Evolutionary conservation across 2,797 vertebrate species (phyloP).

Genomic region (Chromobotia macracanthus): DNA sequence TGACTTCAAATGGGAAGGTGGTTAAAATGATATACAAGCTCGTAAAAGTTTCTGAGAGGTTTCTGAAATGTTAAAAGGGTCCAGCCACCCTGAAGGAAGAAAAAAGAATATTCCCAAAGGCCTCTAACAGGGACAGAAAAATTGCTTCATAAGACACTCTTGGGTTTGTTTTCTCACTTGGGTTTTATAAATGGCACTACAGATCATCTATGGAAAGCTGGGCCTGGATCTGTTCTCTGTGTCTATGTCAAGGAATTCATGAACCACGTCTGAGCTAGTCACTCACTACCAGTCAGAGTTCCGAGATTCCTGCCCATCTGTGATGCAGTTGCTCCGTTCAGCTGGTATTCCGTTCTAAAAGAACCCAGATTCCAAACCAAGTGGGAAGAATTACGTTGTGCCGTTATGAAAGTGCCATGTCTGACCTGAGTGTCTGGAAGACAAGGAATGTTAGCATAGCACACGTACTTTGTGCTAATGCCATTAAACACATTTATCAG

Average conservation of each 20-base stretch:
- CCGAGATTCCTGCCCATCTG: slow-evolving; percentile 62
- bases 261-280: slow-evolving; percentile 65
- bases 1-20: slow-evolving; percentile 48
- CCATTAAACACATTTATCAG: slow-evolving; percentile 68
- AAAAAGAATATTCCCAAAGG: slow-evolving; percentile 54
- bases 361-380: slow-evolving; percentile 50
- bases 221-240: slow-evolving; percentile 56
- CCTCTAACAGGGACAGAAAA: slow-evolving; percentile 54
- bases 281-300: slow-evolving; percentile 55
- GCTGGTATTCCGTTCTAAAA: slow-evolving; percentile 73
- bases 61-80: slow-evolving; percentile 66
- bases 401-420: slow-evolving; percentile 58
- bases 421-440: slow-evolving; percentile 60
- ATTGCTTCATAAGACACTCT: slow-evolving; percentile 18
- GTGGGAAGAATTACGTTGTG: slow-evolving; percentile 68
- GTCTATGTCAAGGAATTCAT: slow-evolving; percentile 62
- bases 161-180: slow-evolving; percentile 16
- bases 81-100: slow-evolving; percentile 54
- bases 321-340: slow-evolving; percentile 71
- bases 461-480: slow-evolving; percentile 57
- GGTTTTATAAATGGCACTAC: slow-evolving; percentile 3
- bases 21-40: slow-evolving; percentile 71
- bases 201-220: slow-evolving; percentile 27
- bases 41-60: slow-evolving; percentile 62
- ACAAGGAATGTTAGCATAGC: slow-evolving; percentile 51